These are phyloP conservation scores for Porphyrio hochstetteri DNA, from an alignment of 2,113 vertebrate species.

Conservation along the genomic window DNA sequence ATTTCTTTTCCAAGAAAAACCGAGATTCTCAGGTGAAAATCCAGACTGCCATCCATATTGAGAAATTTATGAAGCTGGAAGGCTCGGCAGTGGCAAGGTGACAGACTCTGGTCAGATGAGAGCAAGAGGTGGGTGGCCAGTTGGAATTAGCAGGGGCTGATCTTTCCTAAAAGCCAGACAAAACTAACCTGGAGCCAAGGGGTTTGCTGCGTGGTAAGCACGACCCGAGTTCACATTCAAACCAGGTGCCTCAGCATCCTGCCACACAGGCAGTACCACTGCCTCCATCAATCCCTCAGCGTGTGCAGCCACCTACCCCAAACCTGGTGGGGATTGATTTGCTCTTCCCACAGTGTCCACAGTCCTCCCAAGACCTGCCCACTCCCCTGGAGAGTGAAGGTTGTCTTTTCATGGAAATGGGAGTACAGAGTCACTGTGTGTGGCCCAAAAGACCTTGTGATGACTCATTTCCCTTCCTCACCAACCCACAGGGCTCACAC, in stretches of 20 bases:
- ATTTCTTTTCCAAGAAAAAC: not conserved
- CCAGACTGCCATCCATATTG: not conserved
- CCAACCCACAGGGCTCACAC: not conserved
- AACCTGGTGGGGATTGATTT: not conserved
- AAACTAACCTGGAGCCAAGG: not conserved
- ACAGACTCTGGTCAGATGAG: not conserved
- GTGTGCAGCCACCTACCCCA: not conserved
- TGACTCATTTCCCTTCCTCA: not conserved
- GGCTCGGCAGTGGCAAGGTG: not conserved
- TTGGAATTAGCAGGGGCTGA: not conserved
- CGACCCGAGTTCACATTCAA: not conserved
- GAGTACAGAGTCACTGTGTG: not conserved
- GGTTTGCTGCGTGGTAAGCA: fast-evolving
- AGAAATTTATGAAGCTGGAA: not conserved
- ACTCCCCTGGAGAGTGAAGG: not conserved
- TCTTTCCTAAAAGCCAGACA: not conserved
- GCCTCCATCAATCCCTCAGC: not conserved
- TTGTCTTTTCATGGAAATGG: not conserved
- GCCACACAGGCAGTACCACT: not conserved
- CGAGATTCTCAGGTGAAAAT: not conserved
- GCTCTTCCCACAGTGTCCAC: not conserved
- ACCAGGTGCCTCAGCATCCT: not conserved
- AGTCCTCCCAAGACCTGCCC: not conserved
- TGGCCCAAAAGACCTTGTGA: not conserved
- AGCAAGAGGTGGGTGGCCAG: not conserved